phyloP scores from a whole-genome alignment of 2,888 invertebrate species.

The Acanthacorydalis orientalis region DNA sequence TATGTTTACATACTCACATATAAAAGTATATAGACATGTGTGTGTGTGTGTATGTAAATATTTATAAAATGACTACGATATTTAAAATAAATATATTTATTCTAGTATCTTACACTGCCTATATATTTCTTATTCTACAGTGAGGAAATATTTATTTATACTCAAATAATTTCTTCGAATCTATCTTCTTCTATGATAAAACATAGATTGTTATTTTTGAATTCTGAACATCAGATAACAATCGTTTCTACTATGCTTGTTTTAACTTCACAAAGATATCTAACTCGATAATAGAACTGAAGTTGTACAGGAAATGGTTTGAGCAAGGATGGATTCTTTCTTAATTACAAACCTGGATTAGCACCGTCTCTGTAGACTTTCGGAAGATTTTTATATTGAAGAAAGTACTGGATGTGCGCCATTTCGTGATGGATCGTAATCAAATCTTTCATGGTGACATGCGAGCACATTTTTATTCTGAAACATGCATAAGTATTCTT shows the following conservation, averaged over 20 bases:
- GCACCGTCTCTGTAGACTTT: conserved; percentile 81
- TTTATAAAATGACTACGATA: too few relatives aligned
- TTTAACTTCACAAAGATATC: too few relatives aligned
- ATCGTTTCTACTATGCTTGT: too few relatives aligned
- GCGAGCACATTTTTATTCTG: conserved; percentile 80
- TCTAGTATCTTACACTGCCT: too few relatives aligned
- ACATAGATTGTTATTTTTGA: too few relatives aligned
- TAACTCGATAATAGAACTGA: too few relatives aligned
- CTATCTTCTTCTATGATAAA: too few relatives aligned
- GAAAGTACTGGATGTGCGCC: conserved; percentile 80
- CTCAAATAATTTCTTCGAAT: too few relatives aligned
- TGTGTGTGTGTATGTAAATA: neutral
- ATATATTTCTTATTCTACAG: too few relatives aligned
- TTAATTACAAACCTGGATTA: conserved; percentile 61
- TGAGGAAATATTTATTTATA: too few relatives aligned
- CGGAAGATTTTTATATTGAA: conserved; percentile 66
- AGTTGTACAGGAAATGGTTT: neutral
- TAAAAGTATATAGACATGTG: neutral
- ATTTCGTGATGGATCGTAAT: conserved; percentile 84
- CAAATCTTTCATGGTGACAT: conserved; percentile 69
- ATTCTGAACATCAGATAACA: too few relatives aligned
- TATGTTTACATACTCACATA: neutral
- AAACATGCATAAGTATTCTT: conserved; percentile 14
- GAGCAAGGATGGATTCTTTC: neutral
- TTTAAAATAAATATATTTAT: too few relatives aligned